Conservation (phyloP, 2,797 vertebrate species). For the Xiphorhynchus erythropygius region DNA sequence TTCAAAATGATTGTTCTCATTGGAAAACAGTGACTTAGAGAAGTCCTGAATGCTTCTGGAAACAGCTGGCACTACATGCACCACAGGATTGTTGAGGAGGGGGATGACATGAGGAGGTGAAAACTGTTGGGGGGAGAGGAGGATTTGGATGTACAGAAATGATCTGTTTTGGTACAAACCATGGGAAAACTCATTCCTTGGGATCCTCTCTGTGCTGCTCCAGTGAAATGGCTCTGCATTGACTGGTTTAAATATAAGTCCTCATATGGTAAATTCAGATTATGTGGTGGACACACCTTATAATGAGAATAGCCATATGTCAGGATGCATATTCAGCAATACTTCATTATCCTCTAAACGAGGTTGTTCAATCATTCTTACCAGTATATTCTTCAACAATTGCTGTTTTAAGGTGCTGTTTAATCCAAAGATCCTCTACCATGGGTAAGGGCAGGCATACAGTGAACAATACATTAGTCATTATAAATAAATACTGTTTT, state of each 20-base stretch:
- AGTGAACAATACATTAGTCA: accelerated
- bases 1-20: not conserved
- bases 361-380: not conserved
- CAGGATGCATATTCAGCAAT: not conserved
- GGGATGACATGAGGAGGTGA: not conserved
- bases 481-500: not conserved
- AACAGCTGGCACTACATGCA: not conserved
- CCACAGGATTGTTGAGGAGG: not conserved
- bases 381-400: not conserved
- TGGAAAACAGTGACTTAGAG: not conserved
- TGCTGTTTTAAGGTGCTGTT: not conserved
- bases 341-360: not conserved
- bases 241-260: not conserved
- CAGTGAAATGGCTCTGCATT: not conserved
- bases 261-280: accelerated
- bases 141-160: not conserved
- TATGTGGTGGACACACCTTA: not conserved
- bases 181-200: not conserved
- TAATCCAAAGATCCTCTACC: not conserved
- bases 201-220: not conserved
- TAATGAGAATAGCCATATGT: not conserved
- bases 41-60: not conserved
- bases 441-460: not conserved
- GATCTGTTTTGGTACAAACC: accelerated
- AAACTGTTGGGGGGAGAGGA: not conserved